Base-by-base conservation (phyloP, 1,140 invertebrate genomes). In the Drosophila tristis region DNA sequence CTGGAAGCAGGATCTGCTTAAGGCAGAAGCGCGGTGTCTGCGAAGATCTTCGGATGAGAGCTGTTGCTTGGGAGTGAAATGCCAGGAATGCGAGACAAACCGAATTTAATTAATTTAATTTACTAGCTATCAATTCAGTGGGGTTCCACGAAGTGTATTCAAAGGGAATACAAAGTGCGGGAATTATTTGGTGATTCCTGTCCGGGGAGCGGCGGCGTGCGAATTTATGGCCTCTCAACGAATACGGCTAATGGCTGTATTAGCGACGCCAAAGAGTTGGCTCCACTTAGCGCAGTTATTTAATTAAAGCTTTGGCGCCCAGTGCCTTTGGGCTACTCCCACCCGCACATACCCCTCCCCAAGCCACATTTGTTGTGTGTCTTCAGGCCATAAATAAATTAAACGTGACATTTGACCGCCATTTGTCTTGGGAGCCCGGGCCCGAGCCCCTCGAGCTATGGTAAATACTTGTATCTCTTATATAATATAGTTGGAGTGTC, bases 331-430 rank as follows among this genome's bases (percentile, higher is more conserved):
- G 11, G 13, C 35, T 13, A 47, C 9, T 26, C 50, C 45, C 58
- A 5, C 11, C 11, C 53, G n/a, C 16, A 11, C 13, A 5, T 31
- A 44, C 50, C 45, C 31, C 26, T 15, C 25, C 15, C 35, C 31
- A 8, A 20, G 25, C 25, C 23, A 23, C 49, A 50, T 61, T 55
- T 55, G 43, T 16, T 63, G 25, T n/a, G 11, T 57, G 63, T 53
- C 23, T 47, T 48, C 58, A 48, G 56, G 50, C 78, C 82, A 82
- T 86, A 79, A 86, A 87, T 87, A 89, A 87, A 86, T 86, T 86
- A 87, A 87, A 87, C 80, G 82, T 86, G 82, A 87, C 82, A 82
- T 82, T 82, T 86, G 82, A 89, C 82, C 82, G 82, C 84, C 82
- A 87, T 86, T 86, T 86, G 82, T 86, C 84, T 82, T 87, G 61